Evolutionary conservation across 2,797 vertebrate species (phyloP), one percentile per base, ranked within the genome.

Genomic region (Sciurus vulgaris): DNA sequence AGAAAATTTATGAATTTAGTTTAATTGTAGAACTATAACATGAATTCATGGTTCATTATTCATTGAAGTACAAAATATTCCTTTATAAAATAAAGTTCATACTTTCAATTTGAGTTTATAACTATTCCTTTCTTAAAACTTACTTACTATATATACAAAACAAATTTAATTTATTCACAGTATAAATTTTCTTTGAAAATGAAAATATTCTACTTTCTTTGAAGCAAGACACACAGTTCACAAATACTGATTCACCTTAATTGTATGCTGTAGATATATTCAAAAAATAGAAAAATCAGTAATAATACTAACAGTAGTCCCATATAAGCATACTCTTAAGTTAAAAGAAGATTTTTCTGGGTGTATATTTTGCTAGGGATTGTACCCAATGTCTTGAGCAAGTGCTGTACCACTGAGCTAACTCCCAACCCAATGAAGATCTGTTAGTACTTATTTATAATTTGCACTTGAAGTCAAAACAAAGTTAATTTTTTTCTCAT

Each of bases 131-230:
- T 67, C 7, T 38, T 56, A 85, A 89, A 86, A 67, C 2, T 47
- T 83, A 86, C 44, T 88, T 93, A 11, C 6, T 95, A 77, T 38
- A 20, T 12, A 77, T 41, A 78, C 1, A 44, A 41, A 77, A 86
- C 84, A 65, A 81, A 56, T 3, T 41, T 35, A 49, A 49, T 63
- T 61, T 51, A 73, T 41, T 49, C 30, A 18, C 22, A n/a, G 35
- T 35, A 22, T 89, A 24, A 67, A 69, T 73, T 12, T 56, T 89
- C 38, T 95, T 86, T 87, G 33, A 87, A 96, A 86, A 54, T 89
- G 24, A 96, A 91, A 93, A 61, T 70, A 93, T 65, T 20, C 33
- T 9, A 81, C n/a, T 35, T 69, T 93, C 24, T 65, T 0, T 72
- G 18, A 87, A 49, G 28, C 15, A 91, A 88, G 65, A 51, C 24